These are phyloP conservation scores for Phaethornis superciliosus DNA, from an alignment of 2,113 vertebrate species.

Conservation along the genomic window DNA sequence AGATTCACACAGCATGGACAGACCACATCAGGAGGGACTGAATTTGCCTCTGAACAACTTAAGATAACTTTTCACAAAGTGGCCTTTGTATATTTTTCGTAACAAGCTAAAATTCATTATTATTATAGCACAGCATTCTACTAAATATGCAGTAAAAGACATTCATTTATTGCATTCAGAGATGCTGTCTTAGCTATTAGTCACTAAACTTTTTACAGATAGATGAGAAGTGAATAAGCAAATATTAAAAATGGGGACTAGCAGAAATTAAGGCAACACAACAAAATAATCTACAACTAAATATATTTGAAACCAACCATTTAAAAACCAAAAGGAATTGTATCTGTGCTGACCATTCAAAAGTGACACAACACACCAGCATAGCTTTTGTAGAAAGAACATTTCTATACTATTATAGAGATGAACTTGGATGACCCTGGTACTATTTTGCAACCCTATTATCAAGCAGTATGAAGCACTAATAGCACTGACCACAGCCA, in stretches of 20 bases:
- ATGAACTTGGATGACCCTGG: neutral
- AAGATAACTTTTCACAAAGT: neutral
- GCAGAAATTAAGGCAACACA: neutral
- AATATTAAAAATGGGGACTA: neutral
- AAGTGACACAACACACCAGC: neutral
- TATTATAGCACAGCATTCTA: neutral
- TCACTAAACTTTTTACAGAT: neutral
- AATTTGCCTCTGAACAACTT: neutral
- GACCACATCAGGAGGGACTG: neutral
- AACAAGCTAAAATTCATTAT: neutral
- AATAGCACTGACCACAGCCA: neutral
- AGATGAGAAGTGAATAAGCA: neutral
- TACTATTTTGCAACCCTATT: neutral
- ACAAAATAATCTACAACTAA: neutral
- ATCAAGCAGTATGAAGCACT: neutral
- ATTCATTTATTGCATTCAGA: neutral
- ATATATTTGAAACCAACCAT: neutral
- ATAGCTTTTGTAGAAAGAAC: neutral
- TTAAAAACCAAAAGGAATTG: neutral
- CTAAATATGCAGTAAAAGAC: neutral
- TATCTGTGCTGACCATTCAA: neutral
- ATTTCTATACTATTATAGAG: neutral
- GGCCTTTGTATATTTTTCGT: neutral
- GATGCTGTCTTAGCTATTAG: neutral
- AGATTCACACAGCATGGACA: neutral